Percentiles rank a stretch among this genome's conserved stretches.
Evolutionary conservation across 2,797 vertebrate genomes (phyloP).

Genomic region (Pseudomugil tenellus): DNA sequence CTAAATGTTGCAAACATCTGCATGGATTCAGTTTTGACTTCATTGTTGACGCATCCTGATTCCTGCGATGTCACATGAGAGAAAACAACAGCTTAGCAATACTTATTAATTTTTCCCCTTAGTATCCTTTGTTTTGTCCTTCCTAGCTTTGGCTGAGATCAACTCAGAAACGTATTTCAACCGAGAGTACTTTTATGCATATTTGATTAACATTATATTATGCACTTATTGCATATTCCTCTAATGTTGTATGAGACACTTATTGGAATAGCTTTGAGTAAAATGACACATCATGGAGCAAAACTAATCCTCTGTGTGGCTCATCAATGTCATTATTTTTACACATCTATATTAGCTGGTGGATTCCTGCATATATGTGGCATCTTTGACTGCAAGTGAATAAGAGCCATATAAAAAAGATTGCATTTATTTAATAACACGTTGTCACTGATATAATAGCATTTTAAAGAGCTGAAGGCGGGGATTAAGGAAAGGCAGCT

Average conservation of each 20-base stretch:
- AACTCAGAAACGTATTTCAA: neutral
- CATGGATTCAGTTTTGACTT: neutral
- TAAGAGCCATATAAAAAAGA: neutral
- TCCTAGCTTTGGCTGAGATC: neutral
- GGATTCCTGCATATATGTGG: neutral
- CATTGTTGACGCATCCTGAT: neutral
- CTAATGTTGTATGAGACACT: neutral
- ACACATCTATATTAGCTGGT: neutral
- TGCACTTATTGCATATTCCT: neutral
- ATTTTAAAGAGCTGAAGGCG: neutral
- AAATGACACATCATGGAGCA: neutral
- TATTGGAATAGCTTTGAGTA: neutral
- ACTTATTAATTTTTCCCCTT: neutral
- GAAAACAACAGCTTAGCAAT: neutral
- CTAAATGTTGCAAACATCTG: too few relatives aligned
- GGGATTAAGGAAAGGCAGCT: slow-evolving; percentile 5
- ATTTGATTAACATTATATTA: neutral
- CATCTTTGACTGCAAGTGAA: neutral
- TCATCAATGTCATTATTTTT: neutral
- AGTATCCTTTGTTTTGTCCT: neutral
- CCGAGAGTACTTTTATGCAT: neutral
- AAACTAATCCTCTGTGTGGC: neutral
- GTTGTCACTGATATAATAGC: neutral
- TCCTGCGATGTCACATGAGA: neutral
- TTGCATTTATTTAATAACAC: neutral